Evolutionary conservation across 2,888 invertebrate species (phyloP), one percentile per base, ranked within the genome.

Genomic region (Eulithis testata): DNA sequence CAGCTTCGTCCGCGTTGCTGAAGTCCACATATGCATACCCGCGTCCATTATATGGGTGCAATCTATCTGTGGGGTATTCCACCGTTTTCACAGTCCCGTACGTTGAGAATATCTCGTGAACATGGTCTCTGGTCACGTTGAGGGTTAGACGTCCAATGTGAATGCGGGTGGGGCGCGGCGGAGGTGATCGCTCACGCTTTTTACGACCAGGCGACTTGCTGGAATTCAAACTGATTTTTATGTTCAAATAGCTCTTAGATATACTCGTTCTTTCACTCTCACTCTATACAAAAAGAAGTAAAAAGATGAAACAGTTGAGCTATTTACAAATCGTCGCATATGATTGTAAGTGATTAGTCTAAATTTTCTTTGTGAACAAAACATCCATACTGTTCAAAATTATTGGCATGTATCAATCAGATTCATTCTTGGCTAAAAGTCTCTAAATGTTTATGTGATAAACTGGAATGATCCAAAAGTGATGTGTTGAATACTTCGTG

Each of bases 21-120:
- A 97, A 99, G 82, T 99, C 99, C 2, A 99, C 97, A 86, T 99
- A 99, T 11, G 98, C 98, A 88, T 97, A 97, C 1, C 99, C 98
- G 37, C 97, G 95, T n/a, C 97, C 97, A 75, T 97, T 95, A 81
- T 97, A 96, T 0, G 96, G 95, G 87, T 99, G 99, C 62, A 96
- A 93, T 71, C 98, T 95, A 81, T 99, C 99, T 70, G 95, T 94
- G 0, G 98, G 97, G 83, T 98, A 97, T 81, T 99, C 99, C 0
- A 99, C 96, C 79, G 95, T 94, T 87, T 98, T 98, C 0, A 99
- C 96, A 60, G 94, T 94, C 11, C 98, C 98, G 78, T 97, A 98
- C 8, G 96, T 95, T n/a, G 97, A 95, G 84, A 99, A 99, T 79
- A 99, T 98, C 88, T 99, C 98, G 71, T 95, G 90, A 51, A 99